These are phyloP conservation scores for Zaprionus capensis DNA, from an alignment of 1,140 invertebrate species.

Conservation along the genomic window DNA sequence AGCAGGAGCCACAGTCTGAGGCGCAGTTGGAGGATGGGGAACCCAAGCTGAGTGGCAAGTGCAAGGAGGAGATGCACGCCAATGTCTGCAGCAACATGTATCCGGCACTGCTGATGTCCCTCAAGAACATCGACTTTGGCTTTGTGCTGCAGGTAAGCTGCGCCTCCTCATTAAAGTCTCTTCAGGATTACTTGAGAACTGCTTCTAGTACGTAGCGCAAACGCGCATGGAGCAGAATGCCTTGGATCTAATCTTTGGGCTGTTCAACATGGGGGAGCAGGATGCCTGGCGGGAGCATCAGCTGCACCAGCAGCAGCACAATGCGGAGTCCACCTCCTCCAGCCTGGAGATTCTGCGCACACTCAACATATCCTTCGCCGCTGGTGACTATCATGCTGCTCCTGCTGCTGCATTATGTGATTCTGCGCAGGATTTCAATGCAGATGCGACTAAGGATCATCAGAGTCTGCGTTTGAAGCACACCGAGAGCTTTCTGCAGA, in stretches of 20 bases:
- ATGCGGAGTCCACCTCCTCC: conserved; percentile 72
- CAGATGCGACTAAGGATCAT: conserved; percentile 59
- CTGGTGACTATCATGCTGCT: conserved; percentile 66
- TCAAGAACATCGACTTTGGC: conserved; percentile 86
- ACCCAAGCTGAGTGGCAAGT: conserved; percentile 59
- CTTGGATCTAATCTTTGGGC: conserved; percentile 66
- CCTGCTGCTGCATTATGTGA: conserved; percentile 45
- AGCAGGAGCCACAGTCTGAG: conserved; percentile 6
- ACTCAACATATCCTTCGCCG: conserved; percentile 71
- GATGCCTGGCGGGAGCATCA: conserved; percentile 73
- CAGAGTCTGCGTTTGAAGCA: conserved; percentile 82
- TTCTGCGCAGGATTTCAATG: conserved; percentile 62
- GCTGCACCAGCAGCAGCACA: conserved; percentile 58
- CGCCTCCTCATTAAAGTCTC: not conserved
- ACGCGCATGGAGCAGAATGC: conserved; percentile 75
- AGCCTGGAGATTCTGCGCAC: conserved; percentile 78
- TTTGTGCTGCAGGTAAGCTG: conserved; percentile 85
- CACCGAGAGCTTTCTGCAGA: conserved; percentile 81
- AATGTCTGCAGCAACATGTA: conserved; percentile 86
- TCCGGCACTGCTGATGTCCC: conserved; percentile 85
- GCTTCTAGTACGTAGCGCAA: conserved; percentile 60
- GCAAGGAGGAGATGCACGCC: conserved; percentile 71
- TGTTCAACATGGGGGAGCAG: conserved; percentile 83
- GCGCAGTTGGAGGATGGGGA: conserved; percentile 40
- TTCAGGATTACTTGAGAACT: not conserved